phyloP scores from a whole-genome alignment of 2,888 invertebrate species.

The Athetis lepigone region DNA sequence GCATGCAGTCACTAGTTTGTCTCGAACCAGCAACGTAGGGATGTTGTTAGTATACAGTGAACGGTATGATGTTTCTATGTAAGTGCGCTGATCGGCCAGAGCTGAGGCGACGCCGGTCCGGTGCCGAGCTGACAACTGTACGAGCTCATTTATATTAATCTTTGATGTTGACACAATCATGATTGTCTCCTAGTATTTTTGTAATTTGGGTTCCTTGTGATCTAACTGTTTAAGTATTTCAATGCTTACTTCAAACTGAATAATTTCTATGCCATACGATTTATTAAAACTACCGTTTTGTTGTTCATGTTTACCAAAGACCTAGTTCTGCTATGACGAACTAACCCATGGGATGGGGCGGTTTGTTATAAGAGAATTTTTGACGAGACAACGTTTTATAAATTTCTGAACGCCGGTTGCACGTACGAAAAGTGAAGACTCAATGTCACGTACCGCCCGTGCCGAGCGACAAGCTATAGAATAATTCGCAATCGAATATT shows the following conservation, averaged over 20 bases:
- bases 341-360: no score
- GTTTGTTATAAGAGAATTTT: no score
- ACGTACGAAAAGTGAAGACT: no score
- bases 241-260: slow-evolving; percentile 27
- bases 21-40: neutral
- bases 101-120: slow-evolving; percentile 12
- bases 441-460: no score
- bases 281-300: slow-evolving; percentile 43
- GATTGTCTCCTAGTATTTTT: slow-evolving; percentile 41
- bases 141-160: slow-evolving; percentile 22
- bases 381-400: no score
- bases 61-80: neutral
- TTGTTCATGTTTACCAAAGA: slow-evolving; percentile 32
- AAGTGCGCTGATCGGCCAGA: neutral
- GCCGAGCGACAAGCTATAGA: no score
- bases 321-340: slow-evolving; percentile 6
- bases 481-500: no score
- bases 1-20: neutral
- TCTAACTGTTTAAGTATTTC: slow-evolving; percentile 8
- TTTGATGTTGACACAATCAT: slow-evolving; percentile 35
- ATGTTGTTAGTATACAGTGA: neutral
- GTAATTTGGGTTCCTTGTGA: slow-evolving; percentile 25
- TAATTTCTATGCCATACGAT: slow-evolving; percentile 28
- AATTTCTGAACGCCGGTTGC: no score
- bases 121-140: slow-evolving; percentile 24